phyloP scores from a whole-genome alignment of 2,113 vertebrate species.

The Neodontobutis hainanensis region DNA sequence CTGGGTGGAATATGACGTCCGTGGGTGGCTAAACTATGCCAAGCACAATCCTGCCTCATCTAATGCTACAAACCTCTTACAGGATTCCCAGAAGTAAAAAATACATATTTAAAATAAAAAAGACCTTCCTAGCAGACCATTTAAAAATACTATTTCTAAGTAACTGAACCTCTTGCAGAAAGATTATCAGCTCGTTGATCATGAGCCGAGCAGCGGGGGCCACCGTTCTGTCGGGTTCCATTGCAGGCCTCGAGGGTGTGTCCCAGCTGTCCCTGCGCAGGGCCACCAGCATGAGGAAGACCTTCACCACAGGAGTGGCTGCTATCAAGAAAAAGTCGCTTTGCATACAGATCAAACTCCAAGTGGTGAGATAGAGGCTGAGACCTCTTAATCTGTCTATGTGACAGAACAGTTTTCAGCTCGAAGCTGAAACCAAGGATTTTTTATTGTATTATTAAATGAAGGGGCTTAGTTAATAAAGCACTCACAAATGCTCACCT shows the following conservation, averaged over 20 bases:
- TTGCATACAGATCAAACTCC: constrained; percentile 96
- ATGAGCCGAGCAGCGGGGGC: constrained; percentile 81
- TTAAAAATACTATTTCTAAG: background rate
- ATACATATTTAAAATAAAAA: background rate
- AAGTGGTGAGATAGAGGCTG: constrained; percentile 87
- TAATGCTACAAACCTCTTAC: constrained; percentile 84
- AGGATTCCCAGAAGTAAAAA: constrained; percentile 95
- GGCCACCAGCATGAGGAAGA: constrained; percentile 94
- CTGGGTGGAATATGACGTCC: constrained; percentile 92
- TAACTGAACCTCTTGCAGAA: constrained; percentile 74
- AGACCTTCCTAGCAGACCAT: background rate
- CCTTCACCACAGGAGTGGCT: constrained; percentile 90
- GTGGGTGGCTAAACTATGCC: constrained; percentile 89
- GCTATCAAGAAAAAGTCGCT: constrained; percentile 94
- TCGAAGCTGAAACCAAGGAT: too few relatives aligned
- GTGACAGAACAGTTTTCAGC: background rate
- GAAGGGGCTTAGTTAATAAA: too few relatives aligned
- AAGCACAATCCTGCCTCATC: constrained; percentile 89
- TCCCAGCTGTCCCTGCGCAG: constrained; percentile 91
- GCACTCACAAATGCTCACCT: too few relatives aligned
- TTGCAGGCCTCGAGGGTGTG: constrained; percentile 91
- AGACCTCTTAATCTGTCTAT: background rate
- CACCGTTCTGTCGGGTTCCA: constrained; percentile 87
- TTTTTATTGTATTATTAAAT: too few relatives aligned
- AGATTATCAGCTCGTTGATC: constrained; percentile 91